These are phyloP conservation scores for Columba guinea DNA, from an alignment of 2,797 vertebrate genomes.

Conservation along the genomic window DNA sequence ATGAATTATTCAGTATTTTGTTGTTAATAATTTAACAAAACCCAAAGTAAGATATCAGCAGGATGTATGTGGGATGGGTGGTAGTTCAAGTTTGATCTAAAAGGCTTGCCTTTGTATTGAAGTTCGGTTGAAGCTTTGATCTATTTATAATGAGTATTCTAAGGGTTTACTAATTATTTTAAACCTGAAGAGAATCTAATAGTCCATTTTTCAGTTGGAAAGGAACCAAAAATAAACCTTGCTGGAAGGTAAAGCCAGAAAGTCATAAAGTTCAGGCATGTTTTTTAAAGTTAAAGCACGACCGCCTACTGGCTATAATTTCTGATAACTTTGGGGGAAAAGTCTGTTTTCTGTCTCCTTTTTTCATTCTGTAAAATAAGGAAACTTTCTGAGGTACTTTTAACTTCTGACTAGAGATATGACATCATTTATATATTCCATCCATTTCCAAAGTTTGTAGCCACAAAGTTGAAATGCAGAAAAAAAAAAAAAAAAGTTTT, in stretches of 20 bases:
- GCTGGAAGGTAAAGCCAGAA: conserved; percentile 49
- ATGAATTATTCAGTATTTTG: conserved; percentile 74
- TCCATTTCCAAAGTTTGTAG: not conserved
- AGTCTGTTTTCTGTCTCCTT: conserved; percentile 13
- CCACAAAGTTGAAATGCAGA: not conserved
- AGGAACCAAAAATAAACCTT: conserved; percentile 52
- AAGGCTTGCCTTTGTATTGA: conserved; percentile 71
- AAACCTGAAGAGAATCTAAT: conserved; percentile 61
- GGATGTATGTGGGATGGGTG: conserved; percentile 24
- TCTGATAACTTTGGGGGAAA: not conserved
- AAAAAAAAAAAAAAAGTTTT: not conserved
- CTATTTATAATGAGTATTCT: conserved; percentile 74
- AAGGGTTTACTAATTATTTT: conserved; percentile 73
- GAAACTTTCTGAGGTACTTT: conserved; percentile 14
- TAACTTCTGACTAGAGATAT: conserved; percentile 12
- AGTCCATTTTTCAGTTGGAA: conserved; percentile 40
- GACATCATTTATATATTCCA: not conserved
- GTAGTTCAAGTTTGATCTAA: conserved; percentile 68
- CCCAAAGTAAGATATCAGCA: conserved; percentile 68
- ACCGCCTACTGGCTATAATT: conserved; percentile 26
- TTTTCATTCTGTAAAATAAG: not conserved
- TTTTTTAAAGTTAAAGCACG: conserved; percentile 4
- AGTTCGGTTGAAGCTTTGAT: conserved; percentile 65
- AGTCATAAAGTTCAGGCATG: not conserved
- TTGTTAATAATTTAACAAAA: conserved; percentile 71